Evolutionary conservation across 1,140 invertebrate genomes (phyloP), one percentile per base, ranked within the genome.

Genomic region (Leguminivora glycinivorella): DNA sequence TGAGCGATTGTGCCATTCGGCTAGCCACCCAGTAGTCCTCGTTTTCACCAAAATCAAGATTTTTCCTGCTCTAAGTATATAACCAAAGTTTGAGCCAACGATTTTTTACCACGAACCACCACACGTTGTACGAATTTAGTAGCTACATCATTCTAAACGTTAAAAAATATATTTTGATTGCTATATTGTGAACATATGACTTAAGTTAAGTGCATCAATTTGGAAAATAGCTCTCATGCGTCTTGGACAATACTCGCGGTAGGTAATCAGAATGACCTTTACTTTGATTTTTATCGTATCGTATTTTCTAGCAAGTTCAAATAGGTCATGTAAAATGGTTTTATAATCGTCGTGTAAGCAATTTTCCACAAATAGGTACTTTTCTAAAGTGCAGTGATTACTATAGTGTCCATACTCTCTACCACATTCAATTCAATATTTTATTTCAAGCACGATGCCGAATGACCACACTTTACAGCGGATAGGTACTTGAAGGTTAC

Each of bases 301-400:
- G 17, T 52, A 52, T 52, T 52, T 52, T 52, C 47, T 52, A 52
- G 19, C 22, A n/a, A 6, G 47, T 52, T 12, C 47, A 52, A 22
- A 52, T 19, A 5, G 47, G 47, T 52, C 47, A 52, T 52, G n/a
- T 22, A 52, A 52, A 52, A 52, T 52, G 47, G 47, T 22, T 9
- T 52, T 52, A 52, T 52, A 52, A 52, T 52, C 19, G 47, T 52
- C 6, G n/a, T 52, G 19, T 52, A 22, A 52, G 56, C 56, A 58
- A 58, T 58, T 58, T 58, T 29, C 56, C 24, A 58, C 56, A 58
- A 58, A 29, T 29, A 58, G 24, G 56, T 25, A 25, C 56, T 58
- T 58, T 4, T 7, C 22, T 58, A 58, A 26, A 52, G 47, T 52
- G 47, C 47, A 52, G 47, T 52, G 4, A 52, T 52, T 52, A 52